Evolutionary conservation across 2,797 vertebrate genomes (phyloP).

Genomic region (Squalus acanthias): DNA sequence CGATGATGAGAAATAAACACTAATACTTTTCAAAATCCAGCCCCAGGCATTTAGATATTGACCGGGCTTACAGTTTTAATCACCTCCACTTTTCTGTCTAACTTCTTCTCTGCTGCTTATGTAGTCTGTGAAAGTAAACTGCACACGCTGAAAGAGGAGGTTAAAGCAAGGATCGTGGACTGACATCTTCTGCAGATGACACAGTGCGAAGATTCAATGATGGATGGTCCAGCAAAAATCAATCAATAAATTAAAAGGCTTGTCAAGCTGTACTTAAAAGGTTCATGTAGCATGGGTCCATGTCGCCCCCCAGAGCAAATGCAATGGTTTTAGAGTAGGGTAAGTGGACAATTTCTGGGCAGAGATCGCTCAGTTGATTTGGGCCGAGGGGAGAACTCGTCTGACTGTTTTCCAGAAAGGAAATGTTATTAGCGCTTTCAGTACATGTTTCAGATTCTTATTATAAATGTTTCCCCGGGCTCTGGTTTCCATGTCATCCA

Average conservation of each 20-base stretch:
- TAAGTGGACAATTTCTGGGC: neutral
- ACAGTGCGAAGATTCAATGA: neutral
- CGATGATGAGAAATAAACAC: neutral
- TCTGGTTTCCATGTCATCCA: neutral
- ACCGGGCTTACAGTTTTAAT: too few relatives aligned
- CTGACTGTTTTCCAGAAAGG: neutral
- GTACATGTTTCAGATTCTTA: neutral
- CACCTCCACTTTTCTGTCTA: neutral
- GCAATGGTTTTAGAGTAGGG: neutral
- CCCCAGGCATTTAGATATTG: neutral
- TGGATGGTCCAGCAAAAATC: neutral
- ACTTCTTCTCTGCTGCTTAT: neutral
- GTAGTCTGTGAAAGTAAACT: neutral
- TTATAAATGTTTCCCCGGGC: neutral
- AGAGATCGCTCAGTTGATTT: neutral
- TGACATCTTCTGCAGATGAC: neutral
- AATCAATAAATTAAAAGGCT: constrained; percentile 17
- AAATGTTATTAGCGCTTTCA: neutral
- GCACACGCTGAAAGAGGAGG: neutral
- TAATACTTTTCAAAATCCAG: too few relatives aligned
- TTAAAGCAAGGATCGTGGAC: neutral
- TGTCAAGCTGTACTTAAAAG: neutral
- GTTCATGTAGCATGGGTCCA: neutral
- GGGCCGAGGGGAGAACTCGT: neutral
- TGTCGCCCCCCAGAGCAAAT: neutral